A percentile compares a stretch with the other conserved stretches of the same genome.
These are phyloP conservation scores for Oreochromis spilurus DNA, from an alignment of 2,113 vertebrate species.

Conservation along the genomic window DNA sequence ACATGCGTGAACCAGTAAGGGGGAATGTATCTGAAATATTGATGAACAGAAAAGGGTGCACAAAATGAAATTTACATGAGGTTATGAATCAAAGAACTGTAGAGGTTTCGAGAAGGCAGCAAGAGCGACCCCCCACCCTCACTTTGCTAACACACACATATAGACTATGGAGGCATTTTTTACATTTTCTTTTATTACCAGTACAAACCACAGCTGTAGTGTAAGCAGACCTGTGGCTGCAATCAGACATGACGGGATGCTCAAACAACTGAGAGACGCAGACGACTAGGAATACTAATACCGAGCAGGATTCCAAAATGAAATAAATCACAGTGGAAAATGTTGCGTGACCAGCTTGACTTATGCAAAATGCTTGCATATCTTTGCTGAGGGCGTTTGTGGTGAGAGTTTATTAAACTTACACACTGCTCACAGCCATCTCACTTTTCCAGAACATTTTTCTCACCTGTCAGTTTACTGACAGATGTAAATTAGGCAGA, in stretches of 20 bases:
- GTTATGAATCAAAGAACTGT: conserved; percentile 46
- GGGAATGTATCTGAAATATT: conserved; percentile 32
- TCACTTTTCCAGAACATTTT: conserved; percentile 31
- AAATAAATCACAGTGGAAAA: conserved; percentile 50
- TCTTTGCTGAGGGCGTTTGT: conserved; percentile 19
- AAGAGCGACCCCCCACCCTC: background rate
- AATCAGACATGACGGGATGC: background rate
- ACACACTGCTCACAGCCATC: conserved; percentile 26
- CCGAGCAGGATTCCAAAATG: background rate
- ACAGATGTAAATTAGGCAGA: conserved; percentile 45
- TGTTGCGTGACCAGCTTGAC: conserved; percentile 1
- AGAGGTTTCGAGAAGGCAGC: background rate
- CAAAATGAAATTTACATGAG: conserved; percentile 52
- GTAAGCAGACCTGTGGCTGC: conserved; percentile 15
- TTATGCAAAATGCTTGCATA: conserved; percentile 29
- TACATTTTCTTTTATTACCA: too few species aligned
- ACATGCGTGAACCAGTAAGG: background rate
- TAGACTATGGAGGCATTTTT: background rate
- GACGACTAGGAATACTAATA: conserved; percentile 45
- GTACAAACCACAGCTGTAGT: background rate
- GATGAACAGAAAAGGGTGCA: conserved; percentile 35
- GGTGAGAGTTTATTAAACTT: conserved; percentile 55
- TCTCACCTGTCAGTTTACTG: conserved; percentile 40
- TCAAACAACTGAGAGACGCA: background rate
- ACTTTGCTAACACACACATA: background rate